These are phyloP conservation scores for Oscheius sp. DNA, from an alignment of 2,888 invertebrate species.

Conservation along the genomic window DNA sequence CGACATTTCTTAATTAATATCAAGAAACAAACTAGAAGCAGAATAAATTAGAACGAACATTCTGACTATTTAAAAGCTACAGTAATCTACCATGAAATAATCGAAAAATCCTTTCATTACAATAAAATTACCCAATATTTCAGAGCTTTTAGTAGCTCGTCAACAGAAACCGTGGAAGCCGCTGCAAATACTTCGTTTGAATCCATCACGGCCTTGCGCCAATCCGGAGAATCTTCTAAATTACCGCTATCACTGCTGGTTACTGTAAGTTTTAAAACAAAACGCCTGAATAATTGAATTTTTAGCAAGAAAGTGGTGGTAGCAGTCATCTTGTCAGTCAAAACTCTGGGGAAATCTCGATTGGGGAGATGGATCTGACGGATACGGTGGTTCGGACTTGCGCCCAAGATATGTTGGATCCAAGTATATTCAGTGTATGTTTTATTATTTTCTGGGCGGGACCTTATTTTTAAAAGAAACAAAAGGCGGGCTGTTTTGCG, in stretches of 20 bases:
- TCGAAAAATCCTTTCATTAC: too few relatives aligned
- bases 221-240: conserved; percentile 8
- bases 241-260: conserved; percentile 16
- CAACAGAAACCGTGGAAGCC: conserved; percentile 54
- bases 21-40: too few relatives aligned
- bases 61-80: too few relatives aligned
- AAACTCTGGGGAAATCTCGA: conserved; percentile 44
- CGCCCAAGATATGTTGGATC: conserved; percentile 57
- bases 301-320: conserved; percentile 25
- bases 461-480: background rate
- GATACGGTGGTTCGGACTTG: conserved; percentile 54
- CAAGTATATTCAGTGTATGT: conserved; percentile 46
- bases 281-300: background rate
- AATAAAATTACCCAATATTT: too few relatives aligned
- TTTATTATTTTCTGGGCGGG: background rate
- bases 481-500: too few relatives aligned
- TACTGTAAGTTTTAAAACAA: conserved; percentile 2
- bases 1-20: too few relatives aligned
- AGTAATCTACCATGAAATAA: too few relatives aligned
- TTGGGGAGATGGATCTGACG: conserved; percentile 57
- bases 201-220: conserved; percentile 34
- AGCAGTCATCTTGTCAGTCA: conserved; percentile 28
- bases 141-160: conserved; percentile 40
- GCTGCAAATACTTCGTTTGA: conserved; percentile 47
- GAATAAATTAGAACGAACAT: too few relatives aligned